Evolutionary conservation across 1,140 invertebrate genomes (phyloP).

Genomic region (Odontomachus brunneus): DNA sequence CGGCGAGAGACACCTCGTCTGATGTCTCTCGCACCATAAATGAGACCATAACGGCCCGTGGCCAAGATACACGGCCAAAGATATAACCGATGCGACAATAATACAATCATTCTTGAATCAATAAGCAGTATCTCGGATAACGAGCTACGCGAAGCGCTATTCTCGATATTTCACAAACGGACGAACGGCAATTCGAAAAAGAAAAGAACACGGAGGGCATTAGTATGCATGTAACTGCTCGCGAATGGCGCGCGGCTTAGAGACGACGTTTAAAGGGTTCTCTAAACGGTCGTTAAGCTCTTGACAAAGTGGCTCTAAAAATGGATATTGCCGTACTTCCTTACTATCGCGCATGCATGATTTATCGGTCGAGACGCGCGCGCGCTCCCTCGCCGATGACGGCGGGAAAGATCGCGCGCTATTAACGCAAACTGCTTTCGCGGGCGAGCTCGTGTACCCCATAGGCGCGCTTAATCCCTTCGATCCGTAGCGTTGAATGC

Average conservation of each 20-base stretch:
- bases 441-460: conserved; percentile 25
- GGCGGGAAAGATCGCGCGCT: conserved; percentile 38
- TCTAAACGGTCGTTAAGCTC: conserved; percentile 9
- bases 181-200: no score
- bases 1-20: not conserved
- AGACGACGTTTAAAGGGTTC: conserved; percentile 1
- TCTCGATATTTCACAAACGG: not conserved
- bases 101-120: not conserved
- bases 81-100: conserved; percentile 12
- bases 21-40: not conserved
- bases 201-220: not conserved
- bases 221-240: not conserved
- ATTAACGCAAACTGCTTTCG: conserved; percentile 62
- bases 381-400: conserved; percentile 9
- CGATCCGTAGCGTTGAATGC: conserved; percentile 68
- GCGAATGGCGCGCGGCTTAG: not conserved
- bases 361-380: conserved; percentile 16
- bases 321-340: conserved; percentile 3
- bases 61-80: not conserved
- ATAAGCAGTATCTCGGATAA: not conserved
- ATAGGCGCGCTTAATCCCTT: conserved; percentile 68
- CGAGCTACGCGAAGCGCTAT: not conserved
- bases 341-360: conserved; percentile 18
- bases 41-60: not conserved
- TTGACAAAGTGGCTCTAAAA: conserved; percentile 26